phyloP scores from a whole-genome alignment of 2,888 invertebrate genomes.

The Ochropleura leucogaster region DNA sequence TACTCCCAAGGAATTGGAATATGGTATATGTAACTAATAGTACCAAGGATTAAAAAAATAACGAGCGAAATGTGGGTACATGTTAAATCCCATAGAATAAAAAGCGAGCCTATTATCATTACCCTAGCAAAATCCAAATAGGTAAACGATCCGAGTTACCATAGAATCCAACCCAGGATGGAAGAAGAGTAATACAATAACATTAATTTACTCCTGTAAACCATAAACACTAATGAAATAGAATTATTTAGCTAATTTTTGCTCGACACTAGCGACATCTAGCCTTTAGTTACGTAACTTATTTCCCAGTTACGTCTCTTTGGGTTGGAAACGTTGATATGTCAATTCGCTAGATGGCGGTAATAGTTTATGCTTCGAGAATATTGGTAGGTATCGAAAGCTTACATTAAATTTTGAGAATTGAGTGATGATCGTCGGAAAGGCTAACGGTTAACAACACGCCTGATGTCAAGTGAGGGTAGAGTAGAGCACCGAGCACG shows the following conservation, averaged over 20 bases:
- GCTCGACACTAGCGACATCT: slow-evolving; percentile 11
- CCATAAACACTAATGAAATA: not conserved
- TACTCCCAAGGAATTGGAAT: no score
- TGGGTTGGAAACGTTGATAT: not conserved
- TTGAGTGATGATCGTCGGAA: no score
- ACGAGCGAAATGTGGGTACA: no score
- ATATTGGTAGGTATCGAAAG: no score
- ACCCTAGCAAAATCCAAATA: not conserved
- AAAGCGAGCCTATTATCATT: not conserved
- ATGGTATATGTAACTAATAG: not conserved
- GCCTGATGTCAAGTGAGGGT: no score
- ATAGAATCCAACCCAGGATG: not conserved
- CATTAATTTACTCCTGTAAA: not conserved
- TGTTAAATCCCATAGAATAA: not conserved
- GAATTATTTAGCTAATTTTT: not conserved
- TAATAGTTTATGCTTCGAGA: not conserved
- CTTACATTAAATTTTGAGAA: no score
- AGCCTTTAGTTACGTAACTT: not conserved
- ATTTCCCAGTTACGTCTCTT: not conserved
- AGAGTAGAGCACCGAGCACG: no score
- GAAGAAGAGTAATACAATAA: not conserved
- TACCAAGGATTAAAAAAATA: not conserved
- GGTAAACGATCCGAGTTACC: no score
- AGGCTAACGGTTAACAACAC: no score
- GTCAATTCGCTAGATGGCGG: slow-evolving; percentile 1